Conservation (phyloP, 2,888 invertebrate genomes). For the Entomobrya multifasciata region DNA sequence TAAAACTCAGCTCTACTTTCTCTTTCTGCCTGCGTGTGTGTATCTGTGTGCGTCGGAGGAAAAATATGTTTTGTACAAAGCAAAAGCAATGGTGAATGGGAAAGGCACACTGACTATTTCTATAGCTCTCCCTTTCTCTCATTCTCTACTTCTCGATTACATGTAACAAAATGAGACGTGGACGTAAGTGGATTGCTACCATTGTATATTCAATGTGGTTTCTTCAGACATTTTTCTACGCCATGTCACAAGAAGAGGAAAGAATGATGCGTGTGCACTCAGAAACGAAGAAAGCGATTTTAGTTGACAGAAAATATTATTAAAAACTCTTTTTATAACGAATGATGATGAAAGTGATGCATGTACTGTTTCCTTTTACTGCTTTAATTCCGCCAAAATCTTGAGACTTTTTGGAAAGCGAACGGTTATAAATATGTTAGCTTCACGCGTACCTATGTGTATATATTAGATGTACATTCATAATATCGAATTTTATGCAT, state of each 20-base stretch:
- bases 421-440: neutral
- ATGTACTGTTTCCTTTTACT: constrained; percentile 26
- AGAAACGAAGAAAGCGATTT: constrained; percentile 59
- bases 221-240: constrained; percentile 30
- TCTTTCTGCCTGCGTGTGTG: constrained; percentile 22
- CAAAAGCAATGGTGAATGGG: neutral
- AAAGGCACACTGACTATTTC: constrained; percentile 19
- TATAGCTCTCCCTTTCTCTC: neutral
- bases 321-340: constrained; percentile 58
- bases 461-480: neutral
- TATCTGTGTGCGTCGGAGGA: constrained; percentile 36
- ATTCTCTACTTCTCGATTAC: neutral
- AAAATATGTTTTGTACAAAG: constrained; percentile 24
- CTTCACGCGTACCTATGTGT: neutral
- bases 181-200: constrained; percentile 63
- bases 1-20: neutral
- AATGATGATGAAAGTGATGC: constrained; percentile 23
- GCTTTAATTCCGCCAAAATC: neutral
- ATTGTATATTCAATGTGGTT: constrained; percentile 51
- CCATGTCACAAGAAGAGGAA: constrained; percentile 13
- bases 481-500: neutral
- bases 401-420: neutral
- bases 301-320: constrained; percentile 69
- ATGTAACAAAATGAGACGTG: constrained; percentile 61
- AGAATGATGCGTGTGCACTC: constrained; percentile 47